A percentile compares a stretch with the other conserved stretches of the same genome.
phyloP scores from a whole-genome alignment of 2,113 vertebrate genomes.

The Microcebus griseorufus region DNA sequence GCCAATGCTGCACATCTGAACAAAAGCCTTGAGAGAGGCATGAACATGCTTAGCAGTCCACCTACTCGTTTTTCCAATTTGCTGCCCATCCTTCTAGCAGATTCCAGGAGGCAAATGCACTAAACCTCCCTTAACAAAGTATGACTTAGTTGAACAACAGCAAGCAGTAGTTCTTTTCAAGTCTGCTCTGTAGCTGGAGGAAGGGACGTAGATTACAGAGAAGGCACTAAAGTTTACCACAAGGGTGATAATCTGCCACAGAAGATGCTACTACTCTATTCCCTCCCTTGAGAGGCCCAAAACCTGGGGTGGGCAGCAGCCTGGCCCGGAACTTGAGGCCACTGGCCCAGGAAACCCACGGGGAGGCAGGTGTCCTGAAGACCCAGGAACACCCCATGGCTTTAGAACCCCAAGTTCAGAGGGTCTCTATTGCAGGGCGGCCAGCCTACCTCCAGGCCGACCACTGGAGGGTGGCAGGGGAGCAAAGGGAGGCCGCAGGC shows the following conservation, averaged over 20 bases:
- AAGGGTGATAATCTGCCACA: neutral
- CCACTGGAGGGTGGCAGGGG: neutral
- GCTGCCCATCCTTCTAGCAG: neutral
- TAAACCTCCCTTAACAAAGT: neutral
- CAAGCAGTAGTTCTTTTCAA: neutral
- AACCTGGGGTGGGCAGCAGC: neutral
- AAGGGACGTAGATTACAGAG: neutral
- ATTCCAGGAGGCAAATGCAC: neutral
- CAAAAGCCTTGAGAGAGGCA: neutral
- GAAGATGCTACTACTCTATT: neutral
- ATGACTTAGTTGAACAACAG: neutral
- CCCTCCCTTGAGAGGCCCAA: neutral
- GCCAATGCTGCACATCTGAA: neutral
- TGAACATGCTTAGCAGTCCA: neutral
- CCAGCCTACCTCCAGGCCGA: neutral
- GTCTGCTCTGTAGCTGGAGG: neutral
- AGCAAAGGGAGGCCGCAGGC: neutral
- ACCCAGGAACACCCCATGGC: neutral
- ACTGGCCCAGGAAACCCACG: neutral
- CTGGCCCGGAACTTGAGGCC: neutral
- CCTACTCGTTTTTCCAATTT: neutral
- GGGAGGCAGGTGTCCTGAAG: neutral
- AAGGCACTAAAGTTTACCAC: neutral
- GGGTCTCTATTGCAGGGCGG: no score
- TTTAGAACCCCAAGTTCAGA: neutral